Conservation (phyloP, 2,113 vertebrate genomes). For the Plestiodon gilberti region DNA sequence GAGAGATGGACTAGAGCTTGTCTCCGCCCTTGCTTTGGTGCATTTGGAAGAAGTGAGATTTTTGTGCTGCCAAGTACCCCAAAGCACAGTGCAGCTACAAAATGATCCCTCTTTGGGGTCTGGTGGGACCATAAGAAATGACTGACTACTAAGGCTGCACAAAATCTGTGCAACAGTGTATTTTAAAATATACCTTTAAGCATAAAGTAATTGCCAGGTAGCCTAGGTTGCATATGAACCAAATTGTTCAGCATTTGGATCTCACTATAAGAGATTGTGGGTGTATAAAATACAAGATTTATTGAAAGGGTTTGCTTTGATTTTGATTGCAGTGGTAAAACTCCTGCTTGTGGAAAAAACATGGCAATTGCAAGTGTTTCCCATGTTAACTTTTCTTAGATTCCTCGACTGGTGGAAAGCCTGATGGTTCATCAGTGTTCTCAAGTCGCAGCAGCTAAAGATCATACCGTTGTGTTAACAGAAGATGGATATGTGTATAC, state of each 20-base stretch:
- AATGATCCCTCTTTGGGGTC: neutral
- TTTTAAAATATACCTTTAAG: neutral
- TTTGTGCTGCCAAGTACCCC: too few relatives aligned
- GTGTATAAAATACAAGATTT: neutral
- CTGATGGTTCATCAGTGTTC: constrained; percentile 88
- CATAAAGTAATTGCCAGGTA: neutral
- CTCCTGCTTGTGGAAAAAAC: neutral
- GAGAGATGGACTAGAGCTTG: too few relatives aligned
- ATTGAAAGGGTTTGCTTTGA: neutral
- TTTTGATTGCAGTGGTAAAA: neutral
- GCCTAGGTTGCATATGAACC: neutral
- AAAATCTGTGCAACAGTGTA: neutral
- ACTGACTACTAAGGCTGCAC: neutral
- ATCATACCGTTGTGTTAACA: constrained; percentile 94
- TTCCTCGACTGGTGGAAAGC: constrained; percentile 92
- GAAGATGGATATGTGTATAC: constrained; percentile 94
- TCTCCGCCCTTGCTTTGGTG: too few relatives aligned
- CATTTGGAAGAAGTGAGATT: neutral
- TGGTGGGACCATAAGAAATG: neutral
- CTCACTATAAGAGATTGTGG: neutral
- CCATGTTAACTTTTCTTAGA: constrained; percentile 67
- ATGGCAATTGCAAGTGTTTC: neutral
- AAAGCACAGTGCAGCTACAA: too few relatives aligned
- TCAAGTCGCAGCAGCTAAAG: constrained; percentile 92
- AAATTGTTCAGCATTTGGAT: neutral